These are phyloP conservation scores for Trematomus bernacchii DNA, from an alignment of 2,797 vertebrate genomes.

Conservation along the genomic window DNA sequence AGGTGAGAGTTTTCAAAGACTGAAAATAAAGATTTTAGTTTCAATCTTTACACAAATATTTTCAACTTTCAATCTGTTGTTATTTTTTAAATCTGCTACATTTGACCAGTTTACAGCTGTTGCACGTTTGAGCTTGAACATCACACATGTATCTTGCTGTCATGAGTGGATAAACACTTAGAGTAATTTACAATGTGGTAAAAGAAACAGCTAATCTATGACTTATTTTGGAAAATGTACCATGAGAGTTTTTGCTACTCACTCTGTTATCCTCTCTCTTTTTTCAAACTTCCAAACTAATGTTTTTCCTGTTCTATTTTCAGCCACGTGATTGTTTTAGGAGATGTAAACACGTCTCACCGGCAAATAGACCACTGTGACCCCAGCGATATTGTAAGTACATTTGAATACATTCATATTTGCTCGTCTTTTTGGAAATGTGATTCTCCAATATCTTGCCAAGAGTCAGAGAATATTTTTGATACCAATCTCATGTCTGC, in stretches of 20 bases:
- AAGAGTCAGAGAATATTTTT: neutral
- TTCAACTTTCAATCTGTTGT: no score
- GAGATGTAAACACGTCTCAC: conserved; percentile 94
- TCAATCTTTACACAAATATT: neutral
- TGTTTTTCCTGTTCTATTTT: conserved; percentile 35
- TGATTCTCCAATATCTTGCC: neutral
- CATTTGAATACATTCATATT: conserved; percentile 5
- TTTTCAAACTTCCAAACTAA: neutral
- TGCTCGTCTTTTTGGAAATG: neutral
- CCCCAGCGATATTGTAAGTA: conserved; percentile 87
- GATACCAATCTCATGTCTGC: neutral
- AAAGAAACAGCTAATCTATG: neutral
- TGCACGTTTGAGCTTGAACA: neutral
- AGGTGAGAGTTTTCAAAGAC: conserved; percentile 78
- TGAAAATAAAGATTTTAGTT: neutral
- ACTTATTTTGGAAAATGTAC: neutral
- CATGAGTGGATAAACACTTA: neutral
- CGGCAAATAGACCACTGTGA: conserved; percentile 91
- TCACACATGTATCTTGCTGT: neutral
- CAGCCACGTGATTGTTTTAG: conserved; percentile 91
- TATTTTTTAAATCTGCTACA: no score
- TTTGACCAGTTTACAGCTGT: neutral
- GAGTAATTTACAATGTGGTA: neutral
- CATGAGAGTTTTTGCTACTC: neutral
- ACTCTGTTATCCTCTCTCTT: neutral